phyloP scores from a whole-genome alignment of 2,888 invertebrate genomes.

The Apodemia zela region DNA sequence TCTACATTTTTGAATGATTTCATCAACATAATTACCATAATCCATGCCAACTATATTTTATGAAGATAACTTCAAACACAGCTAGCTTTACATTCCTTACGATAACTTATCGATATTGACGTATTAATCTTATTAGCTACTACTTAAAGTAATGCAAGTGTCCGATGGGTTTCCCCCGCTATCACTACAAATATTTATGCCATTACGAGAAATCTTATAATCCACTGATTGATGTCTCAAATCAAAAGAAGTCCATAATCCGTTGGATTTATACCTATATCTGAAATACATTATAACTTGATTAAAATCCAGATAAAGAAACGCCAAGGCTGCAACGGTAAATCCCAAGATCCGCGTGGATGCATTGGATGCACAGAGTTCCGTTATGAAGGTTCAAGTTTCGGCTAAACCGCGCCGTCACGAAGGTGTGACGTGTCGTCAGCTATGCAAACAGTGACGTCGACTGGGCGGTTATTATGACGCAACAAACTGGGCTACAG shows the following conservation, averaged over 20 bases:
- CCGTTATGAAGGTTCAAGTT: constrained; percentile 23
- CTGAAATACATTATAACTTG: not conserved
- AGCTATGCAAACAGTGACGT: constrained; percentile 33
- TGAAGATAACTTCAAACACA: constrained; percentile 5
- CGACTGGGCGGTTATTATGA: constrained; percentile 37
- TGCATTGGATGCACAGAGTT: constrained; percentile 19
- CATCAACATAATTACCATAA: not conserved
- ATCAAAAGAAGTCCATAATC: not conserved
- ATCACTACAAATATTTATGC: not conserved
- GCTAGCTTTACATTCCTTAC: constrained; percentile 3
- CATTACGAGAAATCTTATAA: not conserved
- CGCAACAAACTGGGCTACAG: constrained; percentile 49
- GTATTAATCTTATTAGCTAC: constrained; percentile 3
- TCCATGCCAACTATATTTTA: not conserved
- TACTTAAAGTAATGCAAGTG: not conserved
- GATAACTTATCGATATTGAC: constrained; percentile 9
- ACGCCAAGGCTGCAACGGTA: not conserved
- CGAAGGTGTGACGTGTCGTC: constrained; percentile 43
- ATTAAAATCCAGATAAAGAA: not conserved
- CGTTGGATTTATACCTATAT: not conserved
- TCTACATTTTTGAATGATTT: not conserved
- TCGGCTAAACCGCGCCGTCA: constrained; percentile 23
- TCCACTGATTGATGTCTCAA: not conserved
- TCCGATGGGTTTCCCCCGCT: not conserved
- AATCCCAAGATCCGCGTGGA: constrained; percentile 19